Percentiles rank a stretch among this genome's conserved stretches.
phyloP scores from a whole-genome alignment of 1,140 invertebrate genomes.

The Scaptomyza montana region DNA sequence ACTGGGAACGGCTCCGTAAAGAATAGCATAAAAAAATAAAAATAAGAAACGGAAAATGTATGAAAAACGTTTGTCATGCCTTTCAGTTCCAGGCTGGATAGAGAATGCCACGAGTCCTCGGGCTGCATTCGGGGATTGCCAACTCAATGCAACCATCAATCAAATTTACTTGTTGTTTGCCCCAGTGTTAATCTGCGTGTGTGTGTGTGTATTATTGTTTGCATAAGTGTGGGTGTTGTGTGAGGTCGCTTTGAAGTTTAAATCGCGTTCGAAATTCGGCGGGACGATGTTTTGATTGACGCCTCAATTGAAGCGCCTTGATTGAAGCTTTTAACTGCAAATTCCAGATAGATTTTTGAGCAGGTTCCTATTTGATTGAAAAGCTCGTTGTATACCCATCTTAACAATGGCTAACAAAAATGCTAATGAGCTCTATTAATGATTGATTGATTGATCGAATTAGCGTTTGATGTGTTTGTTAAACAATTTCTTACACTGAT shows the following conservation, averaged over 20 bases:
- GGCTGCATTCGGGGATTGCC: constrained; percentile 53
- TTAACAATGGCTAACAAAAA: not conserved
- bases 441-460: constrained; percentile 24
- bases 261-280: constrained; percentile 10
- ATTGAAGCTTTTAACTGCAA: constrained; percentile 36
- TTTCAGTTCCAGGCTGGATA: constrained; percentile 19
- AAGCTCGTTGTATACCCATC: not conserved
- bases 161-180: constrained; percentile 49
- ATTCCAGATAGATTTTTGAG: not conserved
- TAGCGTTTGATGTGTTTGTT: not conserved
- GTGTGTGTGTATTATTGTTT: constrained; percentile 5
- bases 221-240: constrained; percentile 34
- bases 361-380: not conserved
- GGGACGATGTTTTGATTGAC: constrained; percentile 43
- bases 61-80: constrained; percentile 72
- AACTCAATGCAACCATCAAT: constrained; percentile 75
- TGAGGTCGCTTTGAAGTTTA: constrained; percentile 40
- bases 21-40: constrained; percentile 4
- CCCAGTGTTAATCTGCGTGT: constrained; percentile 14
- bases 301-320: constrained; percentile 39
- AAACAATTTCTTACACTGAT: not conserved
- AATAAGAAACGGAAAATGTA: not conserved
- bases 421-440: constrained; percentile 63
- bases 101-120: constrained; percentile 24
- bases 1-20: constrained; percentile 26